Base-by-base conservation (phyloP, 2,888 invertebrate species). In the Dryobotodes eremita region DNA sequence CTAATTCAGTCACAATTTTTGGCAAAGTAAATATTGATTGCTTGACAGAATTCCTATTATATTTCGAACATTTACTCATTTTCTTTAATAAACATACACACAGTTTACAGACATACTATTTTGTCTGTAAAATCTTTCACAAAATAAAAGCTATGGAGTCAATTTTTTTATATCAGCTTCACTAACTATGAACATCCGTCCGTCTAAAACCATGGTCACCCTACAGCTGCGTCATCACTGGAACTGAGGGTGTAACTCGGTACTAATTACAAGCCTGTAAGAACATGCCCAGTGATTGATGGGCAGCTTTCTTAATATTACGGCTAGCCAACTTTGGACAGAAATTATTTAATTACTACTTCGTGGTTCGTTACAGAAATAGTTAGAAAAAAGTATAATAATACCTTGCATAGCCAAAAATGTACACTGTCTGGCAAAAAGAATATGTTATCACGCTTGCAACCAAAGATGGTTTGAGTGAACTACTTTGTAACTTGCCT, bases 201-300 rank as follows among this genome's bases (percentile, higher is more conserved):
- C 31, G 1, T 13, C 13, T 0, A 23, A 48, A 74, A 48, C 5
- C 72, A 26, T 89, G 80, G 89, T 70, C 72, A 74, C 89, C 81
- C 77, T 62, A 84, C 23, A 59, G 83, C 88, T 82, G 78, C 79
- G 89, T 88, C 85, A 88, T 81, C 75, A 59, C 59, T 68, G 68
- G 79, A 82, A 72, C 88, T 77, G 71, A 64, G 75, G 77, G 53
- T 83, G 82, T 72, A 86, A 83, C 76, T 82, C 64, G 71, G 64
- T 74, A 69, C 80, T 87, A 89, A 89, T 89, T 87, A 87, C 83
- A 79, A 87, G 78, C 68, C 76, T 80, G 77, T 68, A 83, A 82
- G 75, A 82, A 83, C 79, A 71, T 48, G 72, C 71, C 10, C 55
- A 46, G 76, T 89, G 88, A 88, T 88, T 77, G 81, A 88, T 86